Evolutionary conservation across 1,140 invertebrate species (phyloP), one percentile per base, ranked within the genome.

Genomic region (Zophobas morio): DNA sequence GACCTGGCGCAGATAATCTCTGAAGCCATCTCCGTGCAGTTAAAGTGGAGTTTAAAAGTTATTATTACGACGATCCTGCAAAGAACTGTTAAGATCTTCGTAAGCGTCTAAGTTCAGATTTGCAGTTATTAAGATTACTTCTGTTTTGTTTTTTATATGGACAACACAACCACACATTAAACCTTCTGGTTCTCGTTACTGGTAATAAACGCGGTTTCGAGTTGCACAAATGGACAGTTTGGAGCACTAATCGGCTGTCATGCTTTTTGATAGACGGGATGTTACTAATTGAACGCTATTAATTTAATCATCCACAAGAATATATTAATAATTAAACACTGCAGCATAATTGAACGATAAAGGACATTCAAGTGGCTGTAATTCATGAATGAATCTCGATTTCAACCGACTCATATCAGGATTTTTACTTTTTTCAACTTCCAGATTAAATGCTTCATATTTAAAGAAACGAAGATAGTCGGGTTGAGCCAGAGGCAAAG

Each of bases 251-350:
- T 66, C 60, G 60, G 60, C 39, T 66, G 60, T 42, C 39, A 33
- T 66, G 57, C 57, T n/a, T 66, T 51, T 66, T 66, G 60, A 66
- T 66, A 33, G 60, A 66, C 60, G 60, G 71, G 71, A 73, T 57
- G 71, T 57, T 20, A 73, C 51, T 73, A 73, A 73, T 73, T 53
- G 71, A 73, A 46, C 49, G 49, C 49, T 57, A 57, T 73, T 73
- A 73, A 73, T 73, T 73, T 57, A 54, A 73, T 73, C 40, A 73
- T 40, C 51, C 33, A 73, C 49, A 66, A 49, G 54, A 57, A 54
- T 54, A 46, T 46, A 73, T 73, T 73, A 73, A 73, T 73, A 73
- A 42, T n/a, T 6, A 39, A 54, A 56, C 40, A 56, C 54, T 53
- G 40, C 49, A 4, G 33, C 54, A 4, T 73, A 73, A 73, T 54